Percentiles rank a stretch among this genome's conserved stretches.
phyloP scores from a whole-genome alignment of 2,797 vertebrate genomes.

The Carduelis carduelis region DNA sequence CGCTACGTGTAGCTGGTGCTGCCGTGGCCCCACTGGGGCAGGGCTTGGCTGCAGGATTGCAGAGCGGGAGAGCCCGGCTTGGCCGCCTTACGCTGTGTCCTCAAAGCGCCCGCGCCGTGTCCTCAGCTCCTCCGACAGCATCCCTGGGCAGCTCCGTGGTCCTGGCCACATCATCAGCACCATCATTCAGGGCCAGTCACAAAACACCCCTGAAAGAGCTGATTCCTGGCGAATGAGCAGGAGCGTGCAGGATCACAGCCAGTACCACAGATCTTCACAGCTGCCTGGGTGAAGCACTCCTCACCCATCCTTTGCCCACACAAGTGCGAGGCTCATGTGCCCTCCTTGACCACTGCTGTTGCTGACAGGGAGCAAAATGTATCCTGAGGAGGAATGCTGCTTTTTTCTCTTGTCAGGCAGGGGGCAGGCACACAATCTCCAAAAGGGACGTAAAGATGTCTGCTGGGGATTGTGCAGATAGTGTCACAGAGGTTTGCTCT shows the following conservation, averaged over 20 bases:
- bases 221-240: neutral
- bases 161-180: rapidly evolving
- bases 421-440: rapidly evolving
- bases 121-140: neutral
- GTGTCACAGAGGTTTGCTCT: rapidly evolving
- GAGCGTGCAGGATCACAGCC: neutral
- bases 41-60: neutral
- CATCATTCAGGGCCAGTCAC: rapidly evolving
- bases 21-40: neutral
- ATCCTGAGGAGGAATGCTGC: neutral
- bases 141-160: neutral
- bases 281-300: neutral
- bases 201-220: neutral
- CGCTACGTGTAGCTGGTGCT: neutral
- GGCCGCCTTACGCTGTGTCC: neutral
- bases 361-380: rapidly evolving
- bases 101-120: neutral
- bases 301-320: neutral
- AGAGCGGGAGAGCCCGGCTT: neutral
- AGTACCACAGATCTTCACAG: neutral
- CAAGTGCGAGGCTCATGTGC: rapidly evolving
- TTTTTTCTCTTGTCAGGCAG: neutral
- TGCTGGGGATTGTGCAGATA: rapidly evolving
- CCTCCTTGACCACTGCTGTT: neutral
- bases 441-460: rapidly evolving